phyloP scores from a whole-genome alignment of 2,888 invertebrate genomes.

The Alsophila aescularia region DNA sequence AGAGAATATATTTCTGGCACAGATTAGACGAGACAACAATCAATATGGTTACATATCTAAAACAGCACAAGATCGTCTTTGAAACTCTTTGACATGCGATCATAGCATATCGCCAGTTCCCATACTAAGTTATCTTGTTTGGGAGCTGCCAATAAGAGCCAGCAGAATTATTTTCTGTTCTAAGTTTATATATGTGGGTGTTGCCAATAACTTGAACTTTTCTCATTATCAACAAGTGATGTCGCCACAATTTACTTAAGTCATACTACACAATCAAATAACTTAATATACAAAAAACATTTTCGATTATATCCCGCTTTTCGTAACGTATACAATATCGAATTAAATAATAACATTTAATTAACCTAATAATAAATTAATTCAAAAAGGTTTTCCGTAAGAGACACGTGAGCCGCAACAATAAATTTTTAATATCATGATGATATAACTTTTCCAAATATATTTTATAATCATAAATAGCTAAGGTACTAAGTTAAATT shows the following conservation, averaged over 20 bases:
- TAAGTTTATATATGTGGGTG: too few relatives aligned
- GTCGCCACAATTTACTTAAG: constrained; percentile 48
- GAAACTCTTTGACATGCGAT: too few relatives aligned
- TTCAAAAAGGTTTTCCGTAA: constrained; percentile 45
- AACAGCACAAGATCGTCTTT: too few relatives aligned
- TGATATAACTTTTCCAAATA: constrained; percentile 69
- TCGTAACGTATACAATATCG: constrained; percentile 61
- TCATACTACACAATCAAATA: constrained; percentile 49
- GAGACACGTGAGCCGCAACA: constrained; percentile 71
- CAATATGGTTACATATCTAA: too few relatives aligned
- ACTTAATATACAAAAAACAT: constrained; percentile 52
- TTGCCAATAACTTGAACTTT: neutral
- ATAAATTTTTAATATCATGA: constrained; percentile 75
- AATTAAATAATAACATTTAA: constrained; percentile 60
- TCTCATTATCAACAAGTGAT: constrained; percentile 1
- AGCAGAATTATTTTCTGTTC: too few relatives aligned
- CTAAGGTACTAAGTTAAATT: constrained; percentile 30
- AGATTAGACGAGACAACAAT: too few relatives aligned
- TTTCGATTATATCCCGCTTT: constrained; percentile 59
- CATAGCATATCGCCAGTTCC: too few relatives aligned
- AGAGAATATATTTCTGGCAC: too few relatives aligned
- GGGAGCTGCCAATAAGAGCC: too few relatives aligned
- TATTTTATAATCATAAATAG: constrained; percentile 60
- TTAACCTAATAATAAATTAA: constrained; percentile 76
- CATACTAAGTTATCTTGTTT: too few relatives aligned